Evolutionary conservation across 2,888 invertebrate genomes (phyloP).

Genomic region (Gnatocerus cornutus): DNA sequence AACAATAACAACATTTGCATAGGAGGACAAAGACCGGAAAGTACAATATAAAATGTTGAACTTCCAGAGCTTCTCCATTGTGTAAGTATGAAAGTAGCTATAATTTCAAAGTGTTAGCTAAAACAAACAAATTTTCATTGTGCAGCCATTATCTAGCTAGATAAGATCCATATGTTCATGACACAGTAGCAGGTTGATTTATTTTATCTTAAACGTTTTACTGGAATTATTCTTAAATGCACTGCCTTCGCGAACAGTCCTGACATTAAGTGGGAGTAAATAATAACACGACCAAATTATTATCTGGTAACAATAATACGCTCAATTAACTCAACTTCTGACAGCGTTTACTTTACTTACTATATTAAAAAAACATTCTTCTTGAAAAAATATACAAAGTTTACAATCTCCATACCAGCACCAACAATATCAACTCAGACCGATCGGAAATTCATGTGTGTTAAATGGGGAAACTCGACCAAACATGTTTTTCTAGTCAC

Average conservation of each 20-base stretch:
- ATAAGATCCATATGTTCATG: slow-evolving; percentile 57
- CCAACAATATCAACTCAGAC: slow-evolving; percentile 3
- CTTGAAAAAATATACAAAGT: slow-evolving; percentile 39
- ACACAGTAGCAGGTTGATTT: slow-evolving; percentile 50
- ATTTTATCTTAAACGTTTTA: slow-evolving; percentile 54
- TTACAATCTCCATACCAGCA: slow-evolving; percentile 17
- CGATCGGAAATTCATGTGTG: slow-evolving; percentile 8
- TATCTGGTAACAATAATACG: slow-evolving; percentile 36
- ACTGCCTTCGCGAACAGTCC: slow-evolving; percentile 41
- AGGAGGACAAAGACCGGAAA: slow-evolving; percentile 55
- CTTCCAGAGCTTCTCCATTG: slow-evolving; percentile 5
- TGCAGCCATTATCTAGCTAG: slow-evolving; percentile 48
- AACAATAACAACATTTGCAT: slow-evolving; percentile 52
- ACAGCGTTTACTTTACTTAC: slow-evolving; percentile 39
- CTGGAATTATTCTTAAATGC: slow-evolving; percentile 51
- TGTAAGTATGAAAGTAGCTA: slow-evolving; percentile 22
- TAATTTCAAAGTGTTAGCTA: slow-evolving; percentile 21
- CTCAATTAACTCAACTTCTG: slow-evolving; percentile 43
- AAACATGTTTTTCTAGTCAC: slow-evolving; percentile 19
- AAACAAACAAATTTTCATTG: slow-evolving; percentile 42
- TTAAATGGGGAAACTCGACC: neutral
- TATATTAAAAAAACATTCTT: slow-evolving; percentile 43
- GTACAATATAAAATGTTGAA: slow-evolving; percentile 25
- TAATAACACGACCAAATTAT: slow-evolving; percentile 44
- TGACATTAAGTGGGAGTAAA: slow-evolving; percentile 47